Conservation (phyloP, 2,888 invertebrate species). For the Agrochola litura region DNA sequence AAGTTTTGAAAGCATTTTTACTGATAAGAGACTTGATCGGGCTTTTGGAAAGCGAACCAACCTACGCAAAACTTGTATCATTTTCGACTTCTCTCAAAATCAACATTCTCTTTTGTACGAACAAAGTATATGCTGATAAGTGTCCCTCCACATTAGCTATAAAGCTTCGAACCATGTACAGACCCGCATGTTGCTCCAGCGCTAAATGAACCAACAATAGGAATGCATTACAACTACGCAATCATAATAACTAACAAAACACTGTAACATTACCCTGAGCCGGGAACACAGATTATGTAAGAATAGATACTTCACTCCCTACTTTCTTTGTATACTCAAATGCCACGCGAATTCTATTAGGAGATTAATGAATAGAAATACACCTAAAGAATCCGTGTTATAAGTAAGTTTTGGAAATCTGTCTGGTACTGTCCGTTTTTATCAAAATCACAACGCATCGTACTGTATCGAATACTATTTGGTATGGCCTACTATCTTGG, state of each 20-base stretch:
- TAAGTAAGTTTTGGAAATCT: not conserved
- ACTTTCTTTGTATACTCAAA: not conserved
- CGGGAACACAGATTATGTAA: constrained; percentile 17
- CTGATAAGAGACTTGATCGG: not conserved
- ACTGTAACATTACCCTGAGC: constrained; percentile 26
- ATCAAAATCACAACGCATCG: not conserved
- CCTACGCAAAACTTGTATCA: not conserved
- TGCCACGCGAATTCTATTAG: not conserved
- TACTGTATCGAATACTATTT: not conserved
- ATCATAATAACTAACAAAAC: constrained; percentile 58
- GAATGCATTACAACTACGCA: constrained; percentile 65
- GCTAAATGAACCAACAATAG: constrained; percentile 60
- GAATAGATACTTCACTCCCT: not conserved
- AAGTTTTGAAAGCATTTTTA: not conserved
- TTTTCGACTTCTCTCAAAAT: not conserved
- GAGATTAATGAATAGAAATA: not conserved
- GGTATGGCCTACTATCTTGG: not conserved
- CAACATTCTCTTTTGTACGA: not conserved
- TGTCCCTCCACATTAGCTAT: constrained; percentile 29
- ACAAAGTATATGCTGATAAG: constrained; percentile 2
- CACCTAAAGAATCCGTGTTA: not conserved
- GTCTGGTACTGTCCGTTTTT: too few species aligned
- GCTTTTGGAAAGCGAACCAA: not conserved
- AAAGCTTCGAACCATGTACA: constrained; percentile 45
- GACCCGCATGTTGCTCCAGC: constrained; percentile 34